Conservation (phyloP, 2,797 vertebrate genomes). For the Acanthurus tractus region DNA sequence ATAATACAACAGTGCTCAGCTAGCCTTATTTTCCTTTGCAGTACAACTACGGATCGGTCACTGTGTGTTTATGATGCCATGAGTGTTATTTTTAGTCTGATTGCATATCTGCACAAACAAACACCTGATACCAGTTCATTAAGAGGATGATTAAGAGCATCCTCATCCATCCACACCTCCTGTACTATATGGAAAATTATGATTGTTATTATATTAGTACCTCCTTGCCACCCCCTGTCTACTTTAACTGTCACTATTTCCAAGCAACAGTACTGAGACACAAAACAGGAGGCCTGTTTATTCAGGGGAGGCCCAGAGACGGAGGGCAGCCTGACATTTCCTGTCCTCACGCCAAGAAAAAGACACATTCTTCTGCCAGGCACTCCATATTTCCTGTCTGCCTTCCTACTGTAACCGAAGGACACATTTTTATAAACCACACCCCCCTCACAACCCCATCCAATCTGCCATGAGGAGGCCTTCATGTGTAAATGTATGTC, state of each 20-base stretch:
- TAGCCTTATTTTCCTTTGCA: no score
- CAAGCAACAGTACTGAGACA: slow-evolving; percentile 25
- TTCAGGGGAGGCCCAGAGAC: slow-evolving; percentile 48
- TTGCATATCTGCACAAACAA: neutral
- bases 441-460: neutral
- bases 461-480: neutral
- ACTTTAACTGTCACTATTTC: neutral
- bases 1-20: neutral
- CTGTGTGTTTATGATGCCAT: no score
- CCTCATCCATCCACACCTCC: neutral
- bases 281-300: slow-evolving; percentile 45
- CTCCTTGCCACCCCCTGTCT: slow-evolving; percentile 2
- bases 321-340: slow-evolving; percentile 55
- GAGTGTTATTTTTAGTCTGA: neutral
- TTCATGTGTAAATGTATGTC: no score
- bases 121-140: neutral
- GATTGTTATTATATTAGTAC: neutral
- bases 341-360: slow-evolving; percentile 60
- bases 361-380: slow-evolving; percentile 45
- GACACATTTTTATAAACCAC: slow-evolving; percentile 19
- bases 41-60: no score
- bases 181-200: neutral
- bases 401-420: slow-evolving; percentile 26
- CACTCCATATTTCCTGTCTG: slow-evolving; percentile 61
- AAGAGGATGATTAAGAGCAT: neutral